Evolutionary conservation across 30 jellyfish, hydroid and myxozoan genomes (phyloP), one percentile per base, ranked within the genome.

Genomic region (Chrysaora quinquecirrha): DNA sequence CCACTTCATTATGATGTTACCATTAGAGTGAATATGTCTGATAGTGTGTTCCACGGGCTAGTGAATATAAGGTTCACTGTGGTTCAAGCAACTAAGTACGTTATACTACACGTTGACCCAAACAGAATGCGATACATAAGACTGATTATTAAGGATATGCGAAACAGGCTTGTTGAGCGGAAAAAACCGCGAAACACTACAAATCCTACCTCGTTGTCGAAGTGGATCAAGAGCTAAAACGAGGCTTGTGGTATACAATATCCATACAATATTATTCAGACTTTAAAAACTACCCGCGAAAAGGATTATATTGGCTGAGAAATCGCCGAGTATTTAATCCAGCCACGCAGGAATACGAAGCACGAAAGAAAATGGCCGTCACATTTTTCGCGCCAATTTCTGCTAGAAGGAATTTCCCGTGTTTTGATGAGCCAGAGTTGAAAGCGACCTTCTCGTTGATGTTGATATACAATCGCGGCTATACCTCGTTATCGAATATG

Each of bases 371-470:
- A 68, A 72, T 94, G 77, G 97, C 96, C 18, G 83, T 97, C 3
- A 94, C 99, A 0, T 47, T 94, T 67, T 71, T 94, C 48, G 89
- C 96, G 14, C 99, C 99, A 7, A 90, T 87, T 56, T 47, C 73
- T 21, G 99, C 99, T 60, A 69, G 99, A 71, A 82, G 71, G 61
- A 87, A 66, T n/a, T 87, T 94, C 47, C 99, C 99, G 3, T 94
- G 99, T 58, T 94, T 94, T 79, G 99, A 94, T 49, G 99, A 94
- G 79, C 99, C 99, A 28, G 86, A 64, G 60, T 67, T 87, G 71
- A 94, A 94, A 82, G 97, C 99, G 49, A 76, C 34, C 31, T 94
- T 94, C 83, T 1, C 84, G 0, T 74, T 94, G 25, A 52, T 49
- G 54, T 81, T 94, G 38, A 87, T 89, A 21, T 78, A 94, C 84